phyloP scores from a whole-genome alignment of 2,888 invertebrate genomes.

The Agrotis ipsilon region DNA sequence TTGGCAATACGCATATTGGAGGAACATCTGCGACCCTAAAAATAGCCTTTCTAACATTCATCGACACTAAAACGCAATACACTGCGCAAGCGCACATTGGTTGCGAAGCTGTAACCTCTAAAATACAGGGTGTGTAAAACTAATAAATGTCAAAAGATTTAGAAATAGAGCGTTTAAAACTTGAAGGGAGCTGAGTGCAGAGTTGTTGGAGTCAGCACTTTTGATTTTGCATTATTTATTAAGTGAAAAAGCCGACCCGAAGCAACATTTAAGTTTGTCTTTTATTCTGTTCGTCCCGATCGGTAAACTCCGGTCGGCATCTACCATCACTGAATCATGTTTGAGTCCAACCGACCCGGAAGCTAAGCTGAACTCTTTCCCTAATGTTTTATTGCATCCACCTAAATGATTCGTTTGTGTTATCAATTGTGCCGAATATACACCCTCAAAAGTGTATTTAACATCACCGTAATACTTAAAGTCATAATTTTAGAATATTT shows the following conservation, averaged over 20 bases:
- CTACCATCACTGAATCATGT: not conserved
- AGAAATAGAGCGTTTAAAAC: conserved; percentile 30
- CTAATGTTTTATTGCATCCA: not conserved
- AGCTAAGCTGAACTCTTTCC: not conserved
- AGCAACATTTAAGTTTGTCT: not conserved
- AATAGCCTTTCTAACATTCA: conserved; percentile 77
- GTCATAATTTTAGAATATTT: conserved; percentile 16
- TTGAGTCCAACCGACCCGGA: not conserved
- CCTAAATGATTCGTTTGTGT: no score
- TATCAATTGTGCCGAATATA: not conserved
- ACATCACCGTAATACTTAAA: conserved; percentile 44
- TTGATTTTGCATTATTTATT: not conserved
- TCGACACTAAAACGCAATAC: conserved; percentile 76
- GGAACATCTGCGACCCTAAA: conserved; percentile 79
- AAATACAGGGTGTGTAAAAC: conserved; percentile 81
- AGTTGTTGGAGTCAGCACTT: not conserved
- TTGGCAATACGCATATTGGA: conserved; percentile 41
- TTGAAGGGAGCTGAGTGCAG: not conserved
- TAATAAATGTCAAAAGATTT: conserved; percentile 67
- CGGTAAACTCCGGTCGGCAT: no score
- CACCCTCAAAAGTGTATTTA: conserved; percentile 11
- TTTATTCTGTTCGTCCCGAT: not conserved
- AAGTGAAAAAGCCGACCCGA: not conserved
- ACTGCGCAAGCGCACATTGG: conserved; percentile 72
- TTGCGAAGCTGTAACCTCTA: conserved; percentile 75